Evolutionary conservation across 2,113 vertebrate species (phyloP).

Genomic region (Chlamydotis undulata): DNA sequence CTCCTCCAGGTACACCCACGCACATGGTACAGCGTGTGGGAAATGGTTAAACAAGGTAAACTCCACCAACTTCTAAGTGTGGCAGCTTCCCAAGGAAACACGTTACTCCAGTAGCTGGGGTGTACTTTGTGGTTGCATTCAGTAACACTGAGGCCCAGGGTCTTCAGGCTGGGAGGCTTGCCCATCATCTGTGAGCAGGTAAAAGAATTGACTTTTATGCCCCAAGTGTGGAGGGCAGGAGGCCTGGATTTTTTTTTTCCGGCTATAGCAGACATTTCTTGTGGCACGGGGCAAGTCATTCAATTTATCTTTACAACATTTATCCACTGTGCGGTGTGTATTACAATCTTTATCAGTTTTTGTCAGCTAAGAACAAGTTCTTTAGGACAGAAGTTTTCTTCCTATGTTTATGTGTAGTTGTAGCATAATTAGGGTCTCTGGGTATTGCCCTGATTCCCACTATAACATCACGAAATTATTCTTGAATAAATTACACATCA

Average conservation of each 20-base stretch:
- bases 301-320: not conserved
- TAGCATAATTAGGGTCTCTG: conserved; percentile 13
- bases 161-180: not conserved
- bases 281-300: not conserved
- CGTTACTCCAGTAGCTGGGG: not conserved
- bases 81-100: not conserved
- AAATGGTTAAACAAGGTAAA: not conserved
- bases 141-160: not conserved
- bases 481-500: conserved; percentile 54
- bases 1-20: not conserved
- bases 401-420: not conserved
- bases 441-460: conserved; percentile 9
- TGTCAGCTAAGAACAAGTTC: not conserved
- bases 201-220: not conserved
- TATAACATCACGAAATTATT: conserved; percentile 26
- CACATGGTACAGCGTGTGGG: rapidly evolving
- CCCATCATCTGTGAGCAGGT: not conserved
- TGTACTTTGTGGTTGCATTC: not conserved
- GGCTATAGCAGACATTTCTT: not conserved
- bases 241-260: not conserved
- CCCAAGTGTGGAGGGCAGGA: not conserved
- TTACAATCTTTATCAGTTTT: not conserved
- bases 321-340: not conserved
- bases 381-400: not conserved
- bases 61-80: not conserved